These are phyloP conservation scores for Sebastes schlegelii DNA, from an alignment of 2,113 vertebrate genomes.

Conservation along the genomic window DNA sequence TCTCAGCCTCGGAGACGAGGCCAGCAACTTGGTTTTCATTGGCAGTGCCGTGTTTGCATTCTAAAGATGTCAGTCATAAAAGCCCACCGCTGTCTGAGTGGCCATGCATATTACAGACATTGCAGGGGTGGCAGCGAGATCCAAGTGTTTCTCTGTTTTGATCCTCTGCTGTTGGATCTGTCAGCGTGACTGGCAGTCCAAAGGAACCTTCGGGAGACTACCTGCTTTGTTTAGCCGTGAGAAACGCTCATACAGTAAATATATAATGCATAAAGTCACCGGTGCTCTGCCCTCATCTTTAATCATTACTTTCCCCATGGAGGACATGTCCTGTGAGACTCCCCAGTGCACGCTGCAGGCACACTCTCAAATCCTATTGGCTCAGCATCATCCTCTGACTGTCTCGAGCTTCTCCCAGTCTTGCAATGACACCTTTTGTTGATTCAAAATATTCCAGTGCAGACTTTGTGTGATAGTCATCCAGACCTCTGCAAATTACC, in stretches of 20 bases:
- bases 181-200: slow-evolving; percentile 43
- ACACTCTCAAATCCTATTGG: background rate
- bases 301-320: slow-evolving; percentile 15
- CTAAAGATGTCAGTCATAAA: background rate
- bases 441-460: background rate
- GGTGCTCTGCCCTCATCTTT: slow-evolving; percentile 10
- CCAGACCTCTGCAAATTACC: slow-evolving; percentile 10
- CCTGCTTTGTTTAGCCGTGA: slow-evolving; percentile 23
- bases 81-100: background rate
- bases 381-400: slow-evolving; percentile 10
- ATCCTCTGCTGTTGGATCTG: slow-evolving; percentile 16
- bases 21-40: no score
- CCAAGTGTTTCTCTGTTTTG: background rate
- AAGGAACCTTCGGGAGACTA: slow-evolving; percentile 16
- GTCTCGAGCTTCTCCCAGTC: background rate
- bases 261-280: background rate
- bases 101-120: no score
- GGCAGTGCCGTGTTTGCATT: background rate
- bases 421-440: background rate
- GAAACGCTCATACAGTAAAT: slow-evolving; percentile 22
- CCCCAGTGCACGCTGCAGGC: background rate
- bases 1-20: background rate
- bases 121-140: slow-evolving; percentile 2
- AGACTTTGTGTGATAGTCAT: background rate
- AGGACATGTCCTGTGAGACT: slow-evolving; percentile 20